Base-by-base conservation (phyloP, 2,797 vertebrate genomes). In the Scarus forsteni region DNA sequence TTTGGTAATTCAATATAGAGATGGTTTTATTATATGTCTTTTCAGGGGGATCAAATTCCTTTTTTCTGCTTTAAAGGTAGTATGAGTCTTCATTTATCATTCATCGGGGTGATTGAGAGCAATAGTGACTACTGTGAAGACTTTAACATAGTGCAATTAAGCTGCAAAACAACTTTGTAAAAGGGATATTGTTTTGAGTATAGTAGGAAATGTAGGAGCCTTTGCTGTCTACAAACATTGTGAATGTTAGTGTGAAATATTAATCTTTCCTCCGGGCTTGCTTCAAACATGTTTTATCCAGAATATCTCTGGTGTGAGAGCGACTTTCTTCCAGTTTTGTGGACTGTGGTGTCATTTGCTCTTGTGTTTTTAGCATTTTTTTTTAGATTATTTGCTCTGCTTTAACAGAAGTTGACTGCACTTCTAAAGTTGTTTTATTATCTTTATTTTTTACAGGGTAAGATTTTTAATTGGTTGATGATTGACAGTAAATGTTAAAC, bases 101-200 rank as follows among this genome's bases (percentile, higher is more conserved):
- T 59, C 14, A 42, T 1, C 45, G 12, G 46, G 40, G 13, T 62
- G 12, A 56, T 38, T 57, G 53, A 72, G 43, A 10, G 19, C 13
- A 65, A n/a, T 35, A 1, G 8, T 49, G 45, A 73, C 45, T 35
- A 63, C 60, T 80, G 42, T 70, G 42, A 79, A 55, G 19, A 56
- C 56, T 70, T 34, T 44, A 1, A n/a, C 36, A 12, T 18, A 46
- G 14, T 43, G 7, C 3, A 13, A 62, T 10, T 2, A 42, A 46
- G 35, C 39, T n/a, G 55, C 5, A 27, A 18, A 68, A 55, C 15
- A 52, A 63, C 42, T 69, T 66, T 74, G 16, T 44, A 64, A 75
- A 83, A 80, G 70, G 73, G 73, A 85, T 53, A n/a, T 49, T 38
- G 34, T 39, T 69, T 70, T 85, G 46, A 19, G 42, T 73, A 61